Conservation (phyloP, 2,797 vertebrate species). For the Holocentrus rufus region DNA sequence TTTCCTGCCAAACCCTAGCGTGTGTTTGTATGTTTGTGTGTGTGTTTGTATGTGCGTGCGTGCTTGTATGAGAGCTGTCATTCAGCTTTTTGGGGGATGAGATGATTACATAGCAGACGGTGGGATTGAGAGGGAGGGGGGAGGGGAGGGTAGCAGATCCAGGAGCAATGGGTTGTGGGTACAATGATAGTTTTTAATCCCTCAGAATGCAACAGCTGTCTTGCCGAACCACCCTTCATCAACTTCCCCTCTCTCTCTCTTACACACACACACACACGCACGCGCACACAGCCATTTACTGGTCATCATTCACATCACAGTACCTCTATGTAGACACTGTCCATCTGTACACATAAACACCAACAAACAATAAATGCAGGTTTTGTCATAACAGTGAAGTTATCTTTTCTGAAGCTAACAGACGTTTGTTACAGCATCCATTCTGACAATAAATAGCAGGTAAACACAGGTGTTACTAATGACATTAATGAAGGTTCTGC, state of each 20-base stretch:
- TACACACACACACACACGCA: too few relatives aligned
- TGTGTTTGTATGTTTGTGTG: slow-evolving; percentile 1
- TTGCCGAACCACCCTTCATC: slow-evolving; percentile 25
- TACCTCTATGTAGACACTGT: too few relatives aligned
- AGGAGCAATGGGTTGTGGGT: slow-evolving; percentile 67
- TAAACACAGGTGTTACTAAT: too few relatives aligned
- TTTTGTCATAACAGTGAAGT: too few relatives aligned
- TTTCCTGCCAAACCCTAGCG: slow-evolving; percentile 1
- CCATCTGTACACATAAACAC: too few relatives aligned
- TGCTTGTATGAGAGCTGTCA: slow-evolving; percentile 31
- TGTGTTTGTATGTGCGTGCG: slow-evolving; percentile 8
- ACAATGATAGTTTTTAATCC: slow-evolving; percentile 68
- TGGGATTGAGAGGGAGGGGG: slow-evolving; percentile 28
- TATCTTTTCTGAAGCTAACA: too few relatives aligned
- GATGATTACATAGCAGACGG: slow-evolving; percentile 62
- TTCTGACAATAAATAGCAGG: too few relatives aligned
- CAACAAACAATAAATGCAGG: too few relatives aligned
- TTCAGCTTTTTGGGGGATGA: slow-evolving; percentile 47
- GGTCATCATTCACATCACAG: too few relatives aligned
- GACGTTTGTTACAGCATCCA: too few relatives aligned
- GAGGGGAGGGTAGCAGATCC: slow-evolving; percentile 36
- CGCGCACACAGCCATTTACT: background rate
- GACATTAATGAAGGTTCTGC: too few relatives aligned
- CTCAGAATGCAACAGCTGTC: slow-evolving; percentile 65
- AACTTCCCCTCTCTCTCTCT: slow-evolving; percentile 11